phyloP scores from a whole-genome alignment of 1,140 invertebrate genomes.

The Trachymyrmex septentrionalis region DNA sequence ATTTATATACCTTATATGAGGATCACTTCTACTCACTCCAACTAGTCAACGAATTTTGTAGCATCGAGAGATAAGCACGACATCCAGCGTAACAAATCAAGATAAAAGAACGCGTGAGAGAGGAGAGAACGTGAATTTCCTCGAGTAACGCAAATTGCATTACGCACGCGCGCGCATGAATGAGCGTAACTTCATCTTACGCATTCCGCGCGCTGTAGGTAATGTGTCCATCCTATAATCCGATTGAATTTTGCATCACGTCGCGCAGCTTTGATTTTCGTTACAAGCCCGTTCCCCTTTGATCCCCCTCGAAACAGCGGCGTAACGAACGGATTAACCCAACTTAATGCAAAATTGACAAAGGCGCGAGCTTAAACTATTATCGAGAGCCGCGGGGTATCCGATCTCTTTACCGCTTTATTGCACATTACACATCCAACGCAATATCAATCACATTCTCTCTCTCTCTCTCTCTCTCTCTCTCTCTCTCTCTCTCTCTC shows the following conservation, averaged over 20 bases:
- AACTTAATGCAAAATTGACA: conserved; percentile 62
- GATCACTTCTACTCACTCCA: no score
- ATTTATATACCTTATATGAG: no score
- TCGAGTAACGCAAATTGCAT: not conserved
- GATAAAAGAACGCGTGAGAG: not conserved
- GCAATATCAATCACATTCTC: conserved; percentile 46
- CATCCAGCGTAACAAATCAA: no score
- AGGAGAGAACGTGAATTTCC: not conserved
- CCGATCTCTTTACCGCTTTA: conserved; percentile 62
- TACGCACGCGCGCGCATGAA: not conserved
- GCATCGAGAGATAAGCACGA: not conserved
- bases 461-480: not conserved
- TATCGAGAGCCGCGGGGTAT: conserved; percentile 25
- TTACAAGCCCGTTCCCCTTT: conserved; percentile 33
- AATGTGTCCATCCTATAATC: conserved; percentile 34
- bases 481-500: not conserved
- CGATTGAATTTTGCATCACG: conserved; percentile 36
- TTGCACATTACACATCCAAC: conserved; percentile 47
- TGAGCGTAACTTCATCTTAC: conserved; percentile 45
- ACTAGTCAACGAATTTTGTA: no score
- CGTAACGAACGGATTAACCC: conserved; percentile 58
- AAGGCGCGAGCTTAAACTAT: conserved; percentile 56
- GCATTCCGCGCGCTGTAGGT: conserved; percentile 26
- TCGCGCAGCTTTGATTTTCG: conserved; percentile 47
- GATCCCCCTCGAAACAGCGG: conserved; percentile 34